Evolutionary conservation across 2,797 vertebrate species (phyloP), one percentile per base, ranked within the genome.

Genomic region (Cottoperca gobio): DNA sequence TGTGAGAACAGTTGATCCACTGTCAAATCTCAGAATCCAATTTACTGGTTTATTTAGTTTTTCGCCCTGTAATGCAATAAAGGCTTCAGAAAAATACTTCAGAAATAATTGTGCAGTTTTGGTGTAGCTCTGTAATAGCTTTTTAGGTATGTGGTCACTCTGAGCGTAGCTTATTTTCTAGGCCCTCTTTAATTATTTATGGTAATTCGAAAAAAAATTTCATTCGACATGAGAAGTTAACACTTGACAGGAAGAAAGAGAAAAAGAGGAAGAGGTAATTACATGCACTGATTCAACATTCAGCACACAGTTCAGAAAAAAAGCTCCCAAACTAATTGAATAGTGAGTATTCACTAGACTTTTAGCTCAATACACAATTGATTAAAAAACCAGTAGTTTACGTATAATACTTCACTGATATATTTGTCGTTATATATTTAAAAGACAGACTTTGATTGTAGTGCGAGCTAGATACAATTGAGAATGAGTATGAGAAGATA

Each of bases 51-150:
- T 64, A 69, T 26, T 70, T 42, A 2, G 35, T 59, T 35, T 53
- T 67, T 69, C 53, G 21, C 65, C 19, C 6, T 42, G 33, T 50
- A 59, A 45, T 70, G 61, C 17, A 26, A 73, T 78, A 21, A 39
- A 21, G 13, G 26, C 16, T 69, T 28, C 17, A 61, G 11, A 28
- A 28, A 61, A 40, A 62, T 16, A 40, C 10, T 62, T 86, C 23
- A 76, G 59, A 59, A 79, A 60, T 78, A 60, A 61, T 54, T 74
- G 21, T 45, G 45, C 81, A 71, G 35, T 61, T 58, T 71, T 81
- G 50, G 65, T 73, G 59, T 21, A 72, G 59, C 63, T 50, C 62
- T 68, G 70, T 69, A 40, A 74, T 48, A 72, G 37, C 42, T 49
- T 72, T 73, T 35, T 39, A 43, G 73, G 21, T 48, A 60, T 21